Evolutionary conservation across 64 coral and sea anemone species (phyloP), one percentile per base, ranked within the genome.

Genomic region (Stichodactyla mertensii): DNA sequence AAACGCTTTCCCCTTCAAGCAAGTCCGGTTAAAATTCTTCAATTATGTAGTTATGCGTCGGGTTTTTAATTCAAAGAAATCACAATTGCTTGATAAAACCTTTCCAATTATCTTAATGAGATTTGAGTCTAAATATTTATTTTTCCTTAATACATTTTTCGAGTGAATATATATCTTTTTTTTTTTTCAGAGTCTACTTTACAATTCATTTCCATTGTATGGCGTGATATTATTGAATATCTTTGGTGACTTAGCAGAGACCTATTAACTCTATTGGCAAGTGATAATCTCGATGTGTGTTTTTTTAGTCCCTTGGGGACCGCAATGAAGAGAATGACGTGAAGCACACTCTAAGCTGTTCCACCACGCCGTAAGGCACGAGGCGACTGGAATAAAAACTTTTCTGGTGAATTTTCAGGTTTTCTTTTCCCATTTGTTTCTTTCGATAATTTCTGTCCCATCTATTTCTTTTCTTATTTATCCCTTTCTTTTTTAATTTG

Each of bases 31-130:
- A 3, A 27, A 74, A 74, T 27, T 74, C 22, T 74, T 31, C 24
- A 27, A 27, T 74, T 74, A 10, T 74, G 69, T 8, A 74, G 6
- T 8, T 22, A 26, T 69, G 26, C 27, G 22, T 74, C 4, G 22
- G 12, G 69, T 74, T 74, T 74, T 74, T 74, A 74, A 74, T 74
- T 74, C 24, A 31, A 74, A 31, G 69, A 74, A 74, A 74, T 74
- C 69, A 74, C 69, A 74, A 74, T 74, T 74, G 69, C 69, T 26
- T 74, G 36, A 74, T 74, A 74, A 74, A 74, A 74, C 6, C 24
- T 74, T 74, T 74, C 24, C 69, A 74, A 74, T 74, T 74, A 74
- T 6, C 69, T 74, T 74, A 74, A 13, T 74, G 69, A 74, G 8
- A 74, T 74, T 74, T 10, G 24, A 74, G 69, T 74, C 69, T 74